A percentile compares a stretch with the other conserved stretches of the same genome.
Evolutionary conservation across 2,888 invertebrate species (phyloP).

Genomic region (Lymantria monacha): DNA sequence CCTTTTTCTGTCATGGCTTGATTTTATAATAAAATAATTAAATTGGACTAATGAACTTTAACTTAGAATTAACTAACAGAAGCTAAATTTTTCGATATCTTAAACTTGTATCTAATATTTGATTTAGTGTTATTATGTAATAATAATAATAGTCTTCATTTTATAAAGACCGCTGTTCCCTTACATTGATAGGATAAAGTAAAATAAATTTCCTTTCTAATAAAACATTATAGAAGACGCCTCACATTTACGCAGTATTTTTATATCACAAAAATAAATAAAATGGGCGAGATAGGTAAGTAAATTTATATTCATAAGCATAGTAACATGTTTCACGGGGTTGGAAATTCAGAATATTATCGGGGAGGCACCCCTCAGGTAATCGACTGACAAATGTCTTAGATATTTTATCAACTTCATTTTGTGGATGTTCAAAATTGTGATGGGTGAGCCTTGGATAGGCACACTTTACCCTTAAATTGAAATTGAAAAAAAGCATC

Average conservation of each 20-base stretch:
- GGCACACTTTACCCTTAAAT: conserved; percentile 25
- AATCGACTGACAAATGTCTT: conserved; percentile 80
- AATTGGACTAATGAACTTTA: no score
- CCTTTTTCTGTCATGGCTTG: no score
- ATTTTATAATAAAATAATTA: no score
- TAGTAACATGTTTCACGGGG: conserved; percentile 57
- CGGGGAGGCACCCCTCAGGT: conserved; percentile 67
- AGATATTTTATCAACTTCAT: conserved; percentile 79
- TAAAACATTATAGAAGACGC: conserved; percentile 8
- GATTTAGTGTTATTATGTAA: no score
- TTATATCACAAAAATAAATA: conserved; percentile 37
- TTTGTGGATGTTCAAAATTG: conserved; percentile 55
- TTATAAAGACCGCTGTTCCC: no score
- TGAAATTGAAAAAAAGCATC: conserved; percentile 28
- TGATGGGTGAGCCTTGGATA: conserved; percentile 31
- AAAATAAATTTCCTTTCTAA: conserved; percentile 5
- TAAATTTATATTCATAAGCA: conserved; percentile 74
- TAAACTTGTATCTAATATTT: no score
- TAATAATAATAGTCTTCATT: no score
- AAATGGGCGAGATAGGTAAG: conserved; percentile 48
- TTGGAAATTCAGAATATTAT: conserved; percentile 68
- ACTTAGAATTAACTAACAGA: no score
- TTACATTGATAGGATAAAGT: neutral
- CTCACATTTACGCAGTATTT: conserved; percentile 22
- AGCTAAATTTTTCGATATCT: no score